These are phyloP conservation scores for Bombus superbus DNA, from an alignment of 1,140 invertebrate species.

Conservation along the genomic window DNA sequence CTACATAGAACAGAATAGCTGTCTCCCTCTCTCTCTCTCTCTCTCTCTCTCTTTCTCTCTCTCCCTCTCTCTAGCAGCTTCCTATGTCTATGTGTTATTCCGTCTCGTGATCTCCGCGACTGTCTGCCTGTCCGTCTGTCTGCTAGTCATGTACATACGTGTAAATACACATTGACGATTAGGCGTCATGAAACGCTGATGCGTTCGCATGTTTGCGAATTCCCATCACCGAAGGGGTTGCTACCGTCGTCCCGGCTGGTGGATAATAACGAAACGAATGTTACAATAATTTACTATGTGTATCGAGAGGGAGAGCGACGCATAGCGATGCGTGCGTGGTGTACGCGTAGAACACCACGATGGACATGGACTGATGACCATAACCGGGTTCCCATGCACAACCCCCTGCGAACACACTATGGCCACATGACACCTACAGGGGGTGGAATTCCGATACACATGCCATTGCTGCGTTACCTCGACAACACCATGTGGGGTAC, in stretches of 20 bases:
- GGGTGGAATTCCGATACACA: constrained; percentile 75
- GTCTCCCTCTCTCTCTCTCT: background rate
- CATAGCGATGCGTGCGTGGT: constrained; percentile 28
- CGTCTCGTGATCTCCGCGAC: background rate
- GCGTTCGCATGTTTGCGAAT: constrained; percentile 49
- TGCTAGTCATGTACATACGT: constrained; percentile 21
- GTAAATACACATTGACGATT: constrained; percentile 60
- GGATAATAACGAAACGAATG: constrained; percentile 67
- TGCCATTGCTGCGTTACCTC: constrained; percentile 60
- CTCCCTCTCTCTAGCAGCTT: background rate
- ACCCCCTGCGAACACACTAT: constrained; percentile 77
- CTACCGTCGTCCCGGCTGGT: background rate
- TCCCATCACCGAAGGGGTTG: constrained; percentile 39
- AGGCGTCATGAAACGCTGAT: constrained; percentile 40
- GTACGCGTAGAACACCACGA: constrained; percentile 6
- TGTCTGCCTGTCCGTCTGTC: constrained; percentile 1
- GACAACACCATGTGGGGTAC: constrained; percentile 60
- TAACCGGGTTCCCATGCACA: constrained; percentile 75
- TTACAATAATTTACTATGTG: constrained; percentile 65
- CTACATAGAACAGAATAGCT: constrained; percentile 30
- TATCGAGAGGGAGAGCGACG: constrained; percentile 41
- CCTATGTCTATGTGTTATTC: background rate
- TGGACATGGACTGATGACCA: constrained; percentile 77
- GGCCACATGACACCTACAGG: constrained; percentile 74
- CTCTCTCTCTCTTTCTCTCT: background rate